These are phyloP conservation scores for Philaenus spumarius DNA, from an alignment of 1,140 invertebrate species.

Conservation along the genomic window DNA sequence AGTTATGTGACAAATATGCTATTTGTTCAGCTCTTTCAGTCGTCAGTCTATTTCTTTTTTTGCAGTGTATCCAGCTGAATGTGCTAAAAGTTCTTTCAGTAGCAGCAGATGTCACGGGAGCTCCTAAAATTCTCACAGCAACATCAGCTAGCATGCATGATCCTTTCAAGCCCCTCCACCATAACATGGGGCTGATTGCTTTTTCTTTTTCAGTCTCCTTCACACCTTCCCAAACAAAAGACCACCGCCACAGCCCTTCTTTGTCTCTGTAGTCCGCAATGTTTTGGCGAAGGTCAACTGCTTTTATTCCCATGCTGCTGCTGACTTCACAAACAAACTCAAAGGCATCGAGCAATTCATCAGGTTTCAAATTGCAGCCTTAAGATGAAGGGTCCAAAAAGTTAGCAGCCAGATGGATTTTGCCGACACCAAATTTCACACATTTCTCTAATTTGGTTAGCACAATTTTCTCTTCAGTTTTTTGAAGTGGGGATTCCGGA, in stretches of 20 bases:
- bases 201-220: background rate
- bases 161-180: constrained; percentile 7
- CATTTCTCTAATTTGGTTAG: too few relatives aligned
- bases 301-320: background rate
- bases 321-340: background rate
- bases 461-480: too few relatives aligned
- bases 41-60: constrained; percentile 9
- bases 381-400: too few relatives aligned
- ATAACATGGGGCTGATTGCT: constrained; percentile 2
- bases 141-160: constrained; percentile 1
- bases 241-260: constrained; percentile 6
- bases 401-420: too few relatives aligned
- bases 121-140: constrained; percentile 5
- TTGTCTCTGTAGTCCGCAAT: constrained; percentile 15
- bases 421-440: too few relatives aligned
- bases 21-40: constrained; percentile 5
- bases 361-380: too few relatives aligned
- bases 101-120: constrained; percentile 3
- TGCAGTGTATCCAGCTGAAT: constrained; percentile 2
- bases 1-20: constrained; percentile 4
- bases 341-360: background rate
- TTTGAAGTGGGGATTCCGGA: too few relatives aligned
- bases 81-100: constrained; percentile 1
- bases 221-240: constrained; percentile 7
- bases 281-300: background rate